Evolutionary conservation across 2,888 invertebrate genomes (phyloP), one percentile per base, ranked within the genome.

Genomic region (Stictocephala bisonia): DNA sequence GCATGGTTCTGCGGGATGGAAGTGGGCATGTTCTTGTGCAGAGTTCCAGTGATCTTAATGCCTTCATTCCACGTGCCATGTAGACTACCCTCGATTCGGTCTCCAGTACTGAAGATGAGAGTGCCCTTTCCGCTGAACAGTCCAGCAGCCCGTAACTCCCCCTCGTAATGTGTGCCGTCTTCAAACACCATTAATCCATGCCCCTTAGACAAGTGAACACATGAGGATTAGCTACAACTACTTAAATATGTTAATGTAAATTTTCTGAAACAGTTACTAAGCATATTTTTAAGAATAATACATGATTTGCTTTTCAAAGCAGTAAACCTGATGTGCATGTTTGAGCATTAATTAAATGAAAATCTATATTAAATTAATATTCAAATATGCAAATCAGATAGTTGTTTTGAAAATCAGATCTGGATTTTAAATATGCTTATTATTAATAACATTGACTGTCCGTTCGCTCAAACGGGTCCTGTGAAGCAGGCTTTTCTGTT

Each of bases 161-260:
- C 96, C 82, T 96, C 95, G 80, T 94, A 96, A 83, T 92, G 92
- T 2, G 93, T 93, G 27, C 92, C 93, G 81, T 96, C 95, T 82
- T 95, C 94, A 77, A 95, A 92, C 20, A 96, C 90, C 88, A 95
- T 94, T 7, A 96, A 88, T 2, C 95, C 95, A 79, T 90, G 90
- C n/a, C 95, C 95, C 93, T 93, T 79, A 3, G 66, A 71, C n/a
- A n/a, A n/a, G n/a, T n/a, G n/a, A n/a, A n/a, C n/a, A 76, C 68
- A 50, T 64, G 74, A 53, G n/a, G 56, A 9, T 50, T 56, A 73
- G 7, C 7, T 9, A 35, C 7, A 40, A 72, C 7, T 22, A 53
- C 22, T 29, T 51, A 35, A 22, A 64, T 53, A 73, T 71, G 56
- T 71, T 60, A 44, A 20, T 11, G 53, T 18, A 58, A 73, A 60